Evolutionary conservation across 2,797 vertebrate genomes (phyloP).

Genomic region (Apogon talboti): DNA sequence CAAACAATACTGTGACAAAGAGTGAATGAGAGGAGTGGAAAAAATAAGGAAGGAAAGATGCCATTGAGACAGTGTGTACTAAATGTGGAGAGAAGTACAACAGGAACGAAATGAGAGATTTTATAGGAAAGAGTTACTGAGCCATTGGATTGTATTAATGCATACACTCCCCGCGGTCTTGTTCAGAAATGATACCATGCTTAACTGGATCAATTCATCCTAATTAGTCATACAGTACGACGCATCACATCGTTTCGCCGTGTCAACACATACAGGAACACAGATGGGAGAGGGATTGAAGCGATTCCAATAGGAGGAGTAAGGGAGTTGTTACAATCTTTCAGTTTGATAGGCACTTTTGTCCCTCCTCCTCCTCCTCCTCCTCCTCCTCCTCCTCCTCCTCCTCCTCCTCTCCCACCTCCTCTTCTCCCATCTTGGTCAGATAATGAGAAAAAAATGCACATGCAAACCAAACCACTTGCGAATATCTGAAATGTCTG

Average conservation of each 20-base stretch:
- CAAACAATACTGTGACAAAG: slow-evolving; percentile 45
- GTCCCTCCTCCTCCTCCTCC: slow-evolving; percentile 36
- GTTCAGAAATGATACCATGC: slow-evolving; percentile 78
- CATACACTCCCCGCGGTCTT: slow-evolving; percentile 77
- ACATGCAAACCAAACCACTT: slow-evolving; percentile 45
- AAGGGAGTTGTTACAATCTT: slow-evolving; percentile 75
- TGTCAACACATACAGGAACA: slow-evolving; percentile 81
- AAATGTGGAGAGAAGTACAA: slow-evolving; percentile 32
- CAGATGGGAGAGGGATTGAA: slow-evolving; percentile 68
- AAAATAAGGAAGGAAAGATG: slow-evolving; percentile 24
- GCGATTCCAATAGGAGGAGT: slow-evolving; percentile 74
- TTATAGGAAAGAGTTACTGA: slow-evolving; percentile 67
- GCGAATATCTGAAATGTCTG: slow-evolving; percentile 56
- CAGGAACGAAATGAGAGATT: slow-evolving; percentile 44
- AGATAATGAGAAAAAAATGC: slow-evolving; percentile 52
- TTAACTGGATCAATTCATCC: slow-evolving; percentile 84
- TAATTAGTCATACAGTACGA: slow-evolving; percentile 82
- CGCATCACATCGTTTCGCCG: slow-evolving; percentile 69
- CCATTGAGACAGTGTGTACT: slow-evolving; percentile 24
- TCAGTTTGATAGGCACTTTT: slow-evolving; percentile 77
- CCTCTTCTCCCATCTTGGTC: slow-evolving; percentile 24
- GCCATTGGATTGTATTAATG: slow-evolving; percentile 75
- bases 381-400: background rate
- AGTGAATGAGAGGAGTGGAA: slow-evolving; percentile 24
- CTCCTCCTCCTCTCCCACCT: slow-evolving; percentile 9